Evolutionary conservation across 2,888 invertebrate species (phyloP).

Genomic region (Cotesia congregata): DNA sequence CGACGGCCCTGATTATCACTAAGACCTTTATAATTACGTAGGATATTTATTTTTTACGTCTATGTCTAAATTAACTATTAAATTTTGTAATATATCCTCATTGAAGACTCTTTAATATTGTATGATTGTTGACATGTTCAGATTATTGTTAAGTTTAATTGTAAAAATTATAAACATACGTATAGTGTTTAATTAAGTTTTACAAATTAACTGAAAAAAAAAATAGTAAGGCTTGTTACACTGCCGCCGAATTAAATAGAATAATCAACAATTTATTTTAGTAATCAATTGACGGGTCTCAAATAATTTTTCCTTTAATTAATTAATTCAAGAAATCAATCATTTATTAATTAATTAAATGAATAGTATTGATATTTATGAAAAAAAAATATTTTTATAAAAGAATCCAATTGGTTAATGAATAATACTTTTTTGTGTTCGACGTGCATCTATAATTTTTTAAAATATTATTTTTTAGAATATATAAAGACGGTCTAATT

Average conservation of each 20-base stretch:
- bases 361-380: neutral
- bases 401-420: neutral
- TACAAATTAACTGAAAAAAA: neutral
- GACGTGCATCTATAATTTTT: neutral
- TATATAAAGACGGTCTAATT: too few relatives aligned
- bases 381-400: slow-evolving; percentile 33
- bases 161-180: neutral
- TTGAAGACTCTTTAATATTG: neutral
- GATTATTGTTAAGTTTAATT: slow-evolving; percentile 4
- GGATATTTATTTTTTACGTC: slow-evolving; percentile 10
- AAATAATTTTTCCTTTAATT: neutral
- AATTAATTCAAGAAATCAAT: neutral
- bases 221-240: slow-evolving; percentile 3
- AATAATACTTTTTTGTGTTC: neutral
- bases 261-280: neutral
- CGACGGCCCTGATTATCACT: slow-evolving; percentile 41
- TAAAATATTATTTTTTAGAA: neutral
- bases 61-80: neutral
- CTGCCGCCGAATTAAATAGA: slow-evolving; percentile 16
- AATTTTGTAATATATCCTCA: neutral
- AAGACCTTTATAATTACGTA: slow-evolving; percentile 55
- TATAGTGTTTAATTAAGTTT: neutral
- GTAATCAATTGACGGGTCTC: slow-evolving; percentile 2
- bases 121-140: neutral
- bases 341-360: neutral